Evolutionary conservation across 2,888 invertebrate genomes (phyloP), one percentile per base, ranked within the genome.

Genomic region (Nematopogon swammerdamellus): DNA sequence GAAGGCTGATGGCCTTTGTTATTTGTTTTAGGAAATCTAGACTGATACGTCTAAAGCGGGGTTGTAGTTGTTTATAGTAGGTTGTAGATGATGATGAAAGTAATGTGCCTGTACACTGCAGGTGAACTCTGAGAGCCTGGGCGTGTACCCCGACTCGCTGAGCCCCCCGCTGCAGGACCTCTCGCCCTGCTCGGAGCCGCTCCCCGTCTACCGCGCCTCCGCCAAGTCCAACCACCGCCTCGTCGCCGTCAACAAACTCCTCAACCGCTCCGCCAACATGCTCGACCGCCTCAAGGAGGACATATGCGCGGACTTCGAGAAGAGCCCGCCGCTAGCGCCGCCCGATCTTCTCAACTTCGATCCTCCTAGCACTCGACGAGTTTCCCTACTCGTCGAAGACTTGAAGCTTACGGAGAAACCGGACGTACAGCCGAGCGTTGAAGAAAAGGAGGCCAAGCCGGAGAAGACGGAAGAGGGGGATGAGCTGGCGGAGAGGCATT

Each of bases 131-230:
- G 8, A 25, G 5, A 25, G 4, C 25, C 25, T 8, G 19, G 18
- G 17, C 0, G 70, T 70, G n/a, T 70, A 67, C 45, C 72, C 76
- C 0, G 77, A 79, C 1, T 68, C 79, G 0, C 65, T 74, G 0
- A 79, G 79, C 50, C 79, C 80, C 0, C 80, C 79, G 1, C 47
- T 80, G 0, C 79, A 79, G 47, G 74, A 77, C 48, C 68, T 71
- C 65, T 79, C 79, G 0, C 80, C 80, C 4, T 68, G 68, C 0
- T 60, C 69, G 0, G 76, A 72, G 52, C 65, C 71, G 0, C 60
- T 65, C 57, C 72, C 74, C 0, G 65, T 68, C 0, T 77, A 67
- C 29, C 36, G 14, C 14, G 36, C n/a, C 11, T 61, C 64, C 0
- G 68, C 70, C 0, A 75, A 75, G 49, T 65, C 72, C 0, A 69